A percentile compares a stretch with the other conserved stretches of the same genome.
These are phyloP conservation scores for Cyclina sinensis DNA, from an alignment of 1,140 invertebrate species.

Conservation along the genomic window DNA sequence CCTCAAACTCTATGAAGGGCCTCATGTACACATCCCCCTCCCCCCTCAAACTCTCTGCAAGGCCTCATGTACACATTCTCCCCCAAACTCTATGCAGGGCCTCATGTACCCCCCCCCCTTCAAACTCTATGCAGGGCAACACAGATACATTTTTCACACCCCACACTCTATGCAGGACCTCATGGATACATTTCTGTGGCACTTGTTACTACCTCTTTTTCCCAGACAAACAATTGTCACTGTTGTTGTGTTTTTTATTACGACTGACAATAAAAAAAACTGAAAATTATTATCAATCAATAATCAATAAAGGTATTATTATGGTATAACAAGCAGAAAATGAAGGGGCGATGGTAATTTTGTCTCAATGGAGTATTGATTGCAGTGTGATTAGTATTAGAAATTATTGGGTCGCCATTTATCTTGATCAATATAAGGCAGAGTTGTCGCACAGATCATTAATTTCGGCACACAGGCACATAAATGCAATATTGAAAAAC, in stretches of 20 bases:
- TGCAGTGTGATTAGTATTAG: background rate
- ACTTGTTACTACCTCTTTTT: background rate
- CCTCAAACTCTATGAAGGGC: too few relatives aligned
- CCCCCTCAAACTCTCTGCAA: too few relatives aligned
- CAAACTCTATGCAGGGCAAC: too few relatives aligned
- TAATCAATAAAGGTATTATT: conserved; percentile 23
- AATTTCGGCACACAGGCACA: conserved; percentile 4
- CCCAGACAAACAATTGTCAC: background rate
- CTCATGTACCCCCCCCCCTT: too few relatives aligned
- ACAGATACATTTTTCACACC: too few relatives aligned
- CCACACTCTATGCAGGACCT: too few relatives aligned
- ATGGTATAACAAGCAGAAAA: conserved; percentile 37
- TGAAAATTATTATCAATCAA: conserved; percentile 49
- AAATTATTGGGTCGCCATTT: background rate
- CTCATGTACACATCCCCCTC: too few relatives aligned
- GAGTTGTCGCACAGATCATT: background rate
- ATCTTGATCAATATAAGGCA: conserved; percentile 20
- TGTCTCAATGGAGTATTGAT: conserved; percentile 14
- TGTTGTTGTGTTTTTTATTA: background rate
- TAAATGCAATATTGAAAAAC: conserved; percentile 4
- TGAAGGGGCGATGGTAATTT: background rate
- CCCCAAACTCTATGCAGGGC: too few relatives aligned
- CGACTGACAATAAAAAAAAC: background rate
- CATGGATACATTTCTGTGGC: too few relatives aligned
- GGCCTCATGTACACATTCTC: too few relatives aligned